These are phyloP conservation scores for Phoxinus phoxinus DNA, from an alignment of 2,113 vertebrate species.

Conservation along the genomic window DNA sequence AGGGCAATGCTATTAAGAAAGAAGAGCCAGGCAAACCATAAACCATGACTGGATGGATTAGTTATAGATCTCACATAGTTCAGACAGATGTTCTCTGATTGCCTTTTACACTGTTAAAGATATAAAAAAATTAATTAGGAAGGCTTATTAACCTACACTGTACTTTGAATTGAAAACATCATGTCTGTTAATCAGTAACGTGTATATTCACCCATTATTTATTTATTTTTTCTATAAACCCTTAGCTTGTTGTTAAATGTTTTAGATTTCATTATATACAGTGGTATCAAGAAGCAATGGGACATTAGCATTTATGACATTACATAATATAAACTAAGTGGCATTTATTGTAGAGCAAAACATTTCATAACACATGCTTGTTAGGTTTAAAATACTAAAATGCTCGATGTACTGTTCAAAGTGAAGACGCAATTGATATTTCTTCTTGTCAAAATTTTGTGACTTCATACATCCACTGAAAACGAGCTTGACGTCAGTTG, in stretches of 20 bases:
- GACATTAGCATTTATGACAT: too few species aligned
- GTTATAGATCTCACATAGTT: not conserved
- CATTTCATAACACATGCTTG: not conserved
- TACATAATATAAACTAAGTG: too few species aligned
- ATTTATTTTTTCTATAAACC: too few species aligned
- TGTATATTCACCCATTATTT: not conserved
- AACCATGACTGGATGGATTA: not conserved
- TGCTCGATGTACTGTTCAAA: not conserved
- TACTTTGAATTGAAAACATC: conserved; percentile 8
- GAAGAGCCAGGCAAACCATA: not conserved
- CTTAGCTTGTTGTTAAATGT: not conserved
- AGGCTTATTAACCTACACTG: not conserved
- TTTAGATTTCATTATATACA: too few species aligned
- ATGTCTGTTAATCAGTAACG: too few species aligned
- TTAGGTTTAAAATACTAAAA: not conserved
- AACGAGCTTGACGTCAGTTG: not conserved
- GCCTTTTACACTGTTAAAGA: not conserved
- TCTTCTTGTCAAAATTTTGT: not conserved
- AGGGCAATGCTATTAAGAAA: not conserved
- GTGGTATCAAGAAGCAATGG: too few species aligned
- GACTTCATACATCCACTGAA: not conserved
- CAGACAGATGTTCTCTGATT: conserved; percentile 2
- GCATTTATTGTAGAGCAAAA: too few species aligned
- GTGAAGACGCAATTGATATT: not conserved
- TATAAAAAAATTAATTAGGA: not conserved